These are phyloP conservation scores for Melanotaenia boesemani DNA, from an alignment of 2,797 vertebrate genomes.

Conservation along the genomic window DNA sequence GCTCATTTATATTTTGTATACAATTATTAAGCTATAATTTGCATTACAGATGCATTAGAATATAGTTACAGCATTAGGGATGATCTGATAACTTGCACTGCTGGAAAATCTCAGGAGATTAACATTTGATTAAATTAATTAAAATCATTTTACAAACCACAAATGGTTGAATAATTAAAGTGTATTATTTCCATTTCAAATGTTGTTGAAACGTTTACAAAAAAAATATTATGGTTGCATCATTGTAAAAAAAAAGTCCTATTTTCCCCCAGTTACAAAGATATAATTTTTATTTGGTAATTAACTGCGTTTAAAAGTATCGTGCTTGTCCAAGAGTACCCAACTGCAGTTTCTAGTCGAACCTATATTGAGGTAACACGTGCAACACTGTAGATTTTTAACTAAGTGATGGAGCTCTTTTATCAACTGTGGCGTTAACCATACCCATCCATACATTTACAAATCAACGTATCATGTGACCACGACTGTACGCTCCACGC, in stretches of 20 bases:
- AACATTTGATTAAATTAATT: too few species aligned
- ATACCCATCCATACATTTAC: not conserved
- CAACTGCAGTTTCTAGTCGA: constrained; percentile 57
- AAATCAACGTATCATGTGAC: constrained; percentile 18
- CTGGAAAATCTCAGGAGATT: too few species aligned
- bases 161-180: too few species aligned
- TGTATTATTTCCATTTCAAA: not conserved
- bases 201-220: not conserved
- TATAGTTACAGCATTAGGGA: too few species aligned
- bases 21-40: too few species aligned
- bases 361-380: constrained; percentile 65
- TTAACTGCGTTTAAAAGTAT: too few species aligned
- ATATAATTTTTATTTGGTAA: not conserved
- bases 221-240: too few species aligned
- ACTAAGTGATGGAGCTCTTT: fast-evolving
- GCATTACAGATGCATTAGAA: too few species aligned
- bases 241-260: not conserved
- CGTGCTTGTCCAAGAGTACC: too few species aligned
- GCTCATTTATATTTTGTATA: too few species aligned
- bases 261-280: not conserved
- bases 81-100: too few species aligned
- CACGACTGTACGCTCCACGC: not conserved
- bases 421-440: fast-evolving
- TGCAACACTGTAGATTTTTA: constrained; percentile 36
- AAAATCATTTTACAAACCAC: too few species aligned